Percentiles rank a stretch among this genome's conserved stretches.
Evolutionary conservation across 2,888 invertebrate species (phyloP).

Genomic region (Caenorhabditis doughertyi): DNA sequence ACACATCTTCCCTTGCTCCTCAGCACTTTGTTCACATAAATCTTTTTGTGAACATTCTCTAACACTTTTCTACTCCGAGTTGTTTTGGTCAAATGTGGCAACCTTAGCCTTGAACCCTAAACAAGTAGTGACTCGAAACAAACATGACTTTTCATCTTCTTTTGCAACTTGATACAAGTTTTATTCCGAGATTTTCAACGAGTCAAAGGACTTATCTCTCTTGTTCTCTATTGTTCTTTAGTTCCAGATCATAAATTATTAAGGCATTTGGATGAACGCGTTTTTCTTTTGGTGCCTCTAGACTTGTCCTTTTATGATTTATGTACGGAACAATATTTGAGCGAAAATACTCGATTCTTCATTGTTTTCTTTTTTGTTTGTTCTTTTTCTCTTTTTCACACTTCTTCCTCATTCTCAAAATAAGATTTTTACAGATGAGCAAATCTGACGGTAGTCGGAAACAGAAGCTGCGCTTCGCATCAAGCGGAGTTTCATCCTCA

Average conservation of each 20-base stretch:
- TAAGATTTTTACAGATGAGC: conserved; percentile 64
- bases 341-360: not conserved
- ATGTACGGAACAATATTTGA: not conserved
- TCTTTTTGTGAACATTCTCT: conserved; percentile 42
- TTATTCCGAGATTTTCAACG: conserved; percentile 41
- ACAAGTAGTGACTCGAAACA: conserved; percentile 50
- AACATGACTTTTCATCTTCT: conserved; percentile 26
- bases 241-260: conserved; percentile 39
- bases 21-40: conserved; percentile 20
- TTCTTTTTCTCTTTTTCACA: conserved; percentile 3
- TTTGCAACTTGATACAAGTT: conserved; percentile 34
- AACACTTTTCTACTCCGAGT: conserved; percentile 40
- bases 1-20: conserved; percentile 13
- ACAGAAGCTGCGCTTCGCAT: conserved; percentile 64
- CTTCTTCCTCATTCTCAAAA: conserved; percentile 5
- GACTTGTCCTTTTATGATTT: not conserved
- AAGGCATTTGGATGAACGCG: conserved; percentile 36
- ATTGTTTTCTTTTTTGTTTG: not conserved
- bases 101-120: conserved; percentile 9
- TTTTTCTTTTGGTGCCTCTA: not conserved
- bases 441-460: conserved; percentile 59
- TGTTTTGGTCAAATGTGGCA: conserved; percentile 38
- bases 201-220: conserved; percentile 2
- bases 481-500: conserved; percentile 41
- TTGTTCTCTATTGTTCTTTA: conserved; percentile 28